Evolutionary conservation across 2,797 vertebrate species (phyloP).

Genomic region (Sebastes aleutianus): DNA sequence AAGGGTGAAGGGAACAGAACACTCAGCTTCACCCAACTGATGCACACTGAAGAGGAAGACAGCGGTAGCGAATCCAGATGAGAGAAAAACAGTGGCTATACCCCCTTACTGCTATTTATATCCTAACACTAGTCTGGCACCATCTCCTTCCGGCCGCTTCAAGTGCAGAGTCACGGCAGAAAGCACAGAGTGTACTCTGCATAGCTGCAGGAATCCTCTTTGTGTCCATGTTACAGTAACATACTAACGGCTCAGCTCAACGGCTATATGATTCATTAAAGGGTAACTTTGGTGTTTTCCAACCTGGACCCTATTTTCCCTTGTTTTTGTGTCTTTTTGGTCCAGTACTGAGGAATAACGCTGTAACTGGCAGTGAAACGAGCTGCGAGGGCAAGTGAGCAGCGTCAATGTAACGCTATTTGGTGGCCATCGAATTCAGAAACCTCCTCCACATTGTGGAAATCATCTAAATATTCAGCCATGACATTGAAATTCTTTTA

Average conservation of each 20-base stretch:
- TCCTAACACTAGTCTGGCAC: conserved; percentile 68
- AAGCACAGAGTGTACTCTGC: conserved; percentile 44
- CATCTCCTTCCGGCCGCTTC: conserved; percentile 60
- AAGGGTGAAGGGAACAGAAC: conserved; percentile 25
- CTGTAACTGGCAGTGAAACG: too few species aligned
- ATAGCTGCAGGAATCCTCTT: conserved; percentile 8
- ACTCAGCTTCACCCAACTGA: conserved; percentile 39
- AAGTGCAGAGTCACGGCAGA: conserved; percentile 57
- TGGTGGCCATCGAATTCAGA: too few species aligned
- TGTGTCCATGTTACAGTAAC: conserved; percentile 5
- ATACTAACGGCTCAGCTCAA: not conserved
- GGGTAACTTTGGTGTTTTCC: too few species aligned
- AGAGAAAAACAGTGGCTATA: conserved; percentile 70
- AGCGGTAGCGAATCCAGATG: conserved; percentile 72
- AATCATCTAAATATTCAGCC: too few species aligned
- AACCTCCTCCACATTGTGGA: too few species aligned
- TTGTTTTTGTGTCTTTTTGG: too few species aligned
- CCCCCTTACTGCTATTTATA: conserved; percentile 77
- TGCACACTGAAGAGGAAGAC: conserved; percentile 55
- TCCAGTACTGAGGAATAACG: too few species aligned
- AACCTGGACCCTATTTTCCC: too few species aligned
- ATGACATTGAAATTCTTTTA: too few species aligned
- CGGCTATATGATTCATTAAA: conserved; percentile 11
- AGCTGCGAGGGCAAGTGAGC: too few species aligned
- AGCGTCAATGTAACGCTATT: fast-evolving